These are phyloP conservation scores for Heterocephalus glaber DNA, from an alignment of 2,113 vertebrate species.

Conservation along the genomic window DNA sequence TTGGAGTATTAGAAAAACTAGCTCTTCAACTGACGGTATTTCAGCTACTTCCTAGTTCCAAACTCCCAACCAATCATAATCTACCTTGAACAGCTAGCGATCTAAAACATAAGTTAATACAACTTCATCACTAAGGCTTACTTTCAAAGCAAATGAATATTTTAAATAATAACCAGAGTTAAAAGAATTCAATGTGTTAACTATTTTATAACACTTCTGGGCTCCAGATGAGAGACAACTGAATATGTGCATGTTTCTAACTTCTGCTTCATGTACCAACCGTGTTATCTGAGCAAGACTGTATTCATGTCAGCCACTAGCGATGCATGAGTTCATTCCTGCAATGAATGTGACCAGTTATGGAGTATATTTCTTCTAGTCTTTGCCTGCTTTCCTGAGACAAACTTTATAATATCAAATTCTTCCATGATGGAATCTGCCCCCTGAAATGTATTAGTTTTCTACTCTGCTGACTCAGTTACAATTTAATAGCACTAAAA, in stretches of 20 bases:
- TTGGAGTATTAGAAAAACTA: slow-evolving; percentile 17
- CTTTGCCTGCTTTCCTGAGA: neutral
- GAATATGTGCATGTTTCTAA: neutral
- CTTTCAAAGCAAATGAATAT: slow-evolving; percentile 46
- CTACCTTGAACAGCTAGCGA: neutral
- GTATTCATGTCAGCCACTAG: neutral
- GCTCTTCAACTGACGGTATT: neutral
- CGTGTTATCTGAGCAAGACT: neutral
- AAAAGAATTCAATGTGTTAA: neutral
- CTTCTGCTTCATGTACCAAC: neutral
- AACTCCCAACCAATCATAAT: neutral
- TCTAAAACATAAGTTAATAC: slow-evolving; percentile 39
- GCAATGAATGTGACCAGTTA: neutral
- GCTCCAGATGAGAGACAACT: neutral
- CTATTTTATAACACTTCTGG: neutral
- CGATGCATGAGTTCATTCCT: neutral
- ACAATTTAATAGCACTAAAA: slow-evolving; percentile 4
- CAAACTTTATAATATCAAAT: slow-evolving; percentile 21
- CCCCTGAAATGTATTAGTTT: slow-evolving; percentile 3
- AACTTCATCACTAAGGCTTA: slow-evolving; percentile 11
- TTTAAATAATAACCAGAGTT: neutral
- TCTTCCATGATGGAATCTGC: neutral
- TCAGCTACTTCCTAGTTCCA: slow-evolving; percentile 49
- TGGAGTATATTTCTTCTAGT: neutral
- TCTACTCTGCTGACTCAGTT: slow-evolving; percentile 6